Percentiles rank a stretch among this genome's conserved stretches.
Conservation (phyloP, 2,113 vertebrate species). For the Tonatia bakeri region DNA sequence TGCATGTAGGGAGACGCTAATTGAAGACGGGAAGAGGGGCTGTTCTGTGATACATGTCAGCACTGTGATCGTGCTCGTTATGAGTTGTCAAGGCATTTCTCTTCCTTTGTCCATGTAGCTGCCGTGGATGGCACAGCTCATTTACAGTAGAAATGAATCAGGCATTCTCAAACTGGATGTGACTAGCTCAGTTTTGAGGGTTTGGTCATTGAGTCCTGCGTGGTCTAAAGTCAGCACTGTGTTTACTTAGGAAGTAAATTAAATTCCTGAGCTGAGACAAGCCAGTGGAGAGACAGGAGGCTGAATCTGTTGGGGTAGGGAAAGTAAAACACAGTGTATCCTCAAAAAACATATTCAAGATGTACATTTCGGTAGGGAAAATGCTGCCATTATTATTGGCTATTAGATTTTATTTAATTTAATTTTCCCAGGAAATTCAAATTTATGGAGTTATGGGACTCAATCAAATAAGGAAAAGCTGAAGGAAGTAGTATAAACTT, state of each 20-base stretch:
- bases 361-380: neutral
- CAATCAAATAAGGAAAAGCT: neutral
- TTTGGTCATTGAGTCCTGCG: neutral
- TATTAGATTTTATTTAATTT: neutral
- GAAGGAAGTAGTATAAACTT: neutral
- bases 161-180: neutral
- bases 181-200: neutral
- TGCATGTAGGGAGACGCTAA: neutral
- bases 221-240: neutral
- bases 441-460: neutral
- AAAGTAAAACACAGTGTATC: neutral
- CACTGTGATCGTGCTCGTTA: neutral
- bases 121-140: neutral
- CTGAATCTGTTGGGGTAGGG: neutral
- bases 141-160: conserved; percentile 2
- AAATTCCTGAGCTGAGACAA: neutral
- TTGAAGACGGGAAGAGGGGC: neutral
- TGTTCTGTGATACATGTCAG: neutral
- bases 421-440: neutral
- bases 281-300: neutral
- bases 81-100: neutral
- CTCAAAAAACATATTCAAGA: neutral
- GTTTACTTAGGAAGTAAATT: conserved; percentile 17
- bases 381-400: neutral
- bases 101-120: neutral